Base-by-base conservation (phyloP, 2,113 vertebrate species). In the Arothron firmamentum region DNA sequence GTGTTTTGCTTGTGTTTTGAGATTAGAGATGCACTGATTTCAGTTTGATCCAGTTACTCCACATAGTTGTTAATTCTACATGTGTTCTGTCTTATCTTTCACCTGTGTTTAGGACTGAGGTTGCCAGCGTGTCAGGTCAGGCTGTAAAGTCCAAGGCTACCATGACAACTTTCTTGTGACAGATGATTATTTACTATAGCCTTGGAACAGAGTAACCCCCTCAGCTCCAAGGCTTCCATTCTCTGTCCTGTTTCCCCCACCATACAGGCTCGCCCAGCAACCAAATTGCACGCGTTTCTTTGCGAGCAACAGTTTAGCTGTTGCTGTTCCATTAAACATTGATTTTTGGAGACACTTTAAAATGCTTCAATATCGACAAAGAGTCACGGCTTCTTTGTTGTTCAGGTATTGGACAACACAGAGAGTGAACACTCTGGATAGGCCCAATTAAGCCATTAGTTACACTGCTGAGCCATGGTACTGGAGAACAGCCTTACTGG, bases 351-450 rank as follows among this genome's bases (percentile, higher is more conserved):
- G 25, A 28, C 25, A 7, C 6, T 28, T 28, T 28, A 5, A 28
- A 28, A 28, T 5, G 25, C 25, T 28, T 28, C 25, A 28, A 1
- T 28, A 28, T 28, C 6, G 25, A 28, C 25, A 28, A 38, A 38
- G 34, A 38, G 34, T 38, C 34, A 38, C 3, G 34, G 34, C 34
- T 19, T 61, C 48, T 4, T 31, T 8, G 6, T 6, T 1, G 7
- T 52, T 56, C 64, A 72, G 71, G 63, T 67, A 52, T 60, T 58
- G 11, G 28, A 31, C 67, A 38, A 6, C 52, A 2, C 11, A 3
- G 56, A 56, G 62, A 55, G n/a, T 69, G 50, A 69, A 69, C 58
- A 47, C 61, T 59, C 18, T 41, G 51, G 59, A 74, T 56, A 58
- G 49, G 50, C 62, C 18, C 57, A 12, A 66, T 52, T 62, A 59